A percentile compares a stretch with the other conserved stretches of the same genome.
Conservation (phyloP, 2,797 vertebrate genomes). For the Melanogrammus aeglefinus region DNA sequence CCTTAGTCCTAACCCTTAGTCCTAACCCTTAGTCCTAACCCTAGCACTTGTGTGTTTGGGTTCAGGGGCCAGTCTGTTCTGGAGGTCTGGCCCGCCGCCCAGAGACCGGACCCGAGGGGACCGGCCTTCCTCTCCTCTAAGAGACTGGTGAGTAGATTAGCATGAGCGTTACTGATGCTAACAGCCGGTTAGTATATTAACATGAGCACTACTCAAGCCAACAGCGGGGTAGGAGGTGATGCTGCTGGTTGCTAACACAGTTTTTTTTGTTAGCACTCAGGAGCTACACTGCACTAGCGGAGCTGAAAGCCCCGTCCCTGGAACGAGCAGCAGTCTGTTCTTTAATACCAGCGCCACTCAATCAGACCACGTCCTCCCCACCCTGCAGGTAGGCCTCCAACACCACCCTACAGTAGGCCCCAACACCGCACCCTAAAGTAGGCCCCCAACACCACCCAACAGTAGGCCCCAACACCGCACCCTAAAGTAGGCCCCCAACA, state of each 20-base stretch:
- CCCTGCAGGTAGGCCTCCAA: constrained; percentile 78
- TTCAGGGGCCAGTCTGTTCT: constrained; percentile 90
- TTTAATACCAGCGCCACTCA: constrained; percentile 52
- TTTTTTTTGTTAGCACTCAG: constrained; percentile 6
- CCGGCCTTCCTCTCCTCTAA: neutral
- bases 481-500: too few species aligned
- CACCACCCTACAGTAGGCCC: too few species aligned
- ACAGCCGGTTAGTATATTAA: neutral
- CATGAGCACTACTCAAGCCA: neutral
- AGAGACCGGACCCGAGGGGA: constrained; percentile 35
- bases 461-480: too few species aligned
- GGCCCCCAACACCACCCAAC: too few species aligned
- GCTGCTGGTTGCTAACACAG: neutral
- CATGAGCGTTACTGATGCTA: neutral
- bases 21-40: too few species aligned
- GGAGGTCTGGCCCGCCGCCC: constrained; percentile 67
- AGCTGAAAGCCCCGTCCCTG: constrained; percentile 68
- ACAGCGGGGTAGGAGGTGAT: neutral
- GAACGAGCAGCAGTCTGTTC: constrained; percentile 70
- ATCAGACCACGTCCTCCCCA: constrained; percentile 78
- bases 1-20: neutral
- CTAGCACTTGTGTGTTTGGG: neutral
- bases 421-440: too few species aligned
- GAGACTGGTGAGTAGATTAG: neutral
- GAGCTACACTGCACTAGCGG: constrained; percentile 35